Evolutionary conservation across 2,113 vertebrate genomes (phyloP).

Genomic region (Butorides virescens): DNA sequence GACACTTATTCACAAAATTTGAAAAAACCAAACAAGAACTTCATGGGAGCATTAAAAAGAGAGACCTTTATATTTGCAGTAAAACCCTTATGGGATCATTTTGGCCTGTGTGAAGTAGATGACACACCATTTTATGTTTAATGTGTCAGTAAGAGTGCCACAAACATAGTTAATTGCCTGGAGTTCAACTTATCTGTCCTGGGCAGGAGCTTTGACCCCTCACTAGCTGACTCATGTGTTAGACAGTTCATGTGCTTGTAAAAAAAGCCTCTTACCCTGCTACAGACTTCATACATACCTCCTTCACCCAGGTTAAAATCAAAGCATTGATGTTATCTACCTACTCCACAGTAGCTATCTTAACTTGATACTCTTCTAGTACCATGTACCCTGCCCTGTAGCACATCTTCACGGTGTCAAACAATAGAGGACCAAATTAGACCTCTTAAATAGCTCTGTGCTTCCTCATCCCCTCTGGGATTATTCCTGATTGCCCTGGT

Average conservation of each 20-base stretch:
- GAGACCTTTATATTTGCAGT: neutral
- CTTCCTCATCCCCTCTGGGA: neutral
- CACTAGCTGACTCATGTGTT: neutral
- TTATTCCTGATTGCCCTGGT: neutral
- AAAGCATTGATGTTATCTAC: neutral
- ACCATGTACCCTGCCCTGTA: fast-evolving
- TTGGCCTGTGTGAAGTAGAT: neutral
- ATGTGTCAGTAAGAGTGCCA: neutral
- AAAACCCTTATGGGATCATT: neutral
- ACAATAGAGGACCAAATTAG: neutral
- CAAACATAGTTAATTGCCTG: neutral
- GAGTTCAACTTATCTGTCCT: neutral
- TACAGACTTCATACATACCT: neutral
- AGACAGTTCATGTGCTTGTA: neutral
- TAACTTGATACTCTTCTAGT: neutral
- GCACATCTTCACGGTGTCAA: neutral
- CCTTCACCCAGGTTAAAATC: neutral
- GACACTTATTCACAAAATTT: neutral
- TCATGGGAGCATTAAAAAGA: neutral
- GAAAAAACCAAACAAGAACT: neutral
- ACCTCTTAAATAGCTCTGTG: neutral
- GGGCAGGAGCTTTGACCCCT: neutral
- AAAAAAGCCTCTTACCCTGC: neutral
- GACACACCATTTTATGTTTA: neutral
- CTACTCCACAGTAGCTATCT: neutral